Evolutionary conservation across 2,888 invertebrate genomes (phyloP), one percentile per base, ranked within the genome.

Genomic region (Cynaeus angustus): DNA sequence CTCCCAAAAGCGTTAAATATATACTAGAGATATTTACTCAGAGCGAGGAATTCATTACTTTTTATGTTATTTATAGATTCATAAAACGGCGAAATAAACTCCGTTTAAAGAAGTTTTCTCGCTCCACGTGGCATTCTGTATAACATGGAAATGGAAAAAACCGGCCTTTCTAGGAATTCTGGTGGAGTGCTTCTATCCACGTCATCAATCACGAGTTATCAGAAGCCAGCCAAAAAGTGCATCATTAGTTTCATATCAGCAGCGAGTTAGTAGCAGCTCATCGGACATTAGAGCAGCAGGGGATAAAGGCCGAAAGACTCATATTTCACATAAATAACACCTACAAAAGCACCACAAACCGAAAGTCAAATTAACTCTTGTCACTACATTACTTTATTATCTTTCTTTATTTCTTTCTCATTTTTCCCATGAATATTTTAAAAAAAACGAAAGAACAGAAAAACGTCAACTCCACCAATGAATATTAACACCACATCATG

Each of bases 201-300:
- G 55, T 79, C 82, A 83, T 83, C 82, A 82, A 83, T 83, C 83
- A 83, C 75, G 70, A 73, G 76, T 81, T 83, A 83, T 83, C 83
- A 77, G 75, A 70, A 59, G 73, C 72, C 75, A 79, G 77, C 80
- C 79, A 79, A 82, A 81, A 81, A 82, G 80, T 82, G 79, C 81
- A 83, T 83, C 83, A 82, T 83, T 83, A 83, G 82, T 83, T 82
- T 79, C 78, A 75, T 82, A 83, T 82, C 82, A 82, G 81, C 73
- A 72, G 77, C 71, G 74, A 74, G 77, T 77, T 78, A 75, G 77
- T 75, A 76, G 75, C 74, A 77, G 76, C 76, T 79, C 78, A 76
- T 78, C 77, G 76, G 77, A 75, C 78, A 79, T 80, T 79, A 79
- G 78, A 71, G 73, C 68, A 62, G 67, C 68, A 62, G 67, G 68